phyloP scores from a whole-genome alignment of 1,140 invertebrate genomes.

The Camponotus floridanus region DNA sequence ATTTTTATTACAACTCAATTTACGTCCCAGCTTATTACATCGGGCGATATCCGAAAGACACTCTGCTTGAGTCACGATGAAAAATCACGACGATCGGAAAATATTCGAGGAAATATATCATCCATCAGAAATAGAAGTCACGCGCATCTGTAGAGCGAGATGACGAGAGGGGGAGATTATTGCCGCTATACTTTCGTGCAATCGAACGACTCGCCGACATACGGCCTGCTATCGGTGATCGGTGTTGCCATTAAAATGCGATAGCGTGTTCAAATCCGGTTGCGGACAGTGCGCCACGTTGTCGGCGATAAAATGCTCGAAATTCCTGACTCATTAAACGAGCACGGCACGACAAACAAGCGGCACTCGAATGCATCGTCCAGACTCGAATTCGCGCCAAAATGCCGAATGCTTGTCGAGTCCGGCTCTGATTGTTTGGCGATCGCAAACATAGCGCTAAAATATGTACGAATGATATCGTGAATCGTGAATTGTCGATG shows the following conservation, averaged over 20 bases:
- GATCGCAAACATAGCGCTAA: slow-evolving; percentile 71
- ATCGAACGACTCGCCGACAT: slow-evolving; percentile 38
- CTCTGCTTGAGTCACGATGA: not conserved
- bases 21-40: not conserved
- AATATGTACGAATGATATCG: slow-evolving; percentile 75
- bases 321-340: slow-evolving; percentile 76
- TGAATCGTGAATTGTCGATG: slow-evolving; percentile 33
- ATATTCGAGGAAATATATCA: slow-evolving; percentile 40
- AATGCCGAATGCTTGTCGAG: slow-evolving; percentile 62
- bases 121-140: not conserved
- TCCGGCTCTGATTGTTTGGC: slow-evolving; percentile 67
- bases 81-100: slow-evolving; percentile 53
- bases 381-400: slow-evolving; percentile 31
- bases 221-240: slow-evolving; percentile 29
- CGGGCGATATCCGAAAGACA: slow-evolving; percentile 22
- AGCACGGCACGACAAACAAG: slow-evolving; percentile 67
- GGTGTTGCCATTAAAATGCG: slow-evolving; percentile 67
- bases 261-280: slow-evolving; percentile 63
- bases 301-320: slow-evolving; percentile 72
- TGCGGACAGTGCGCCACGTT: slow-evolving; percentile 21
- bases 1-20: slow-evolving; percentile 47
- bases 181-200: slow-evolving; percentile 18
- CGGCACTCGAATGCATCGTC: slow-evolving; percentile 53
- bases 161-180: not conserved
- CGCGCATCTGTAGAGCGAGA: not conserved